Evolutionary conservation across 1,140 invertebrate genomes (phyloP), one percentile per base, ranked within the genome.

Genomic region (Drosophila kepulauana): DNA sequence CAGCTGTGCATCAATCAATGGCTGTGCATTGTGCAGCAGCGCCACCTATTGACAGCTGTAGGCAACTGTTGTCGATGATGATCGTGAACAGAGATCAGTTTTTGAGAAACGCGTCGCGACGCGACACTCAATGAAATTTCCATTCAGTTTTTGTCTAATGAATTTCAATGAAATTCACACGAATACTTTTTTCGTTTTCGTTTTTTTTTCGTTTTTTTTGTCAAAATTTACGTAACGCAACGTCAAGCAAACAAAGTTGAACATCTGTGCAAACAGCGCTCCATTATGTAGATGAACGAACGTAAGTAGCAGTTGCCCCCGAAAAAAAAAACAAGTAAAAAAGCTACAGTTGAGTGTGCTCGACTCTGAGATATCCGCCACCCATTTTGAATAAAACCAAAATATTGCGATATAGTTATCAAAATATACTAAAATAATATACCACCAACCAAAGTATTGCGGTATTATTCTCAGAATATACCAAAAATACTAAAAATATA

Each of bases 181-280:
- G 16, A 28, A 11, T 49, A 49, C 48, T 67, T 72, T 33, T 33
- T 33, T 33, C 20, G 20, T 25, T 25, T 25, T 25, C 20, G 20
- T 7, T 33, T 33, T 20, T n/a, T 16, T 16, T 16, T 16, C 16
- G 16, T 16, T 16, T 16, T 20, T 20, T 79, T 81, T 76, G 85
- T 86, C 75, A 87, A 87, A 87, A 81, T 86, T 86, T 75, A 86
- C 75, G 82, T 81, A 81, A 86, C 82, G 75, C 82, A 71, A 43
- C 41, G 75, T 75, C 66, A 75, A 87, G 68, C 35, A 38, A 38
- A 33, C 33, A 33, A 3, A 82, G 78, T 75, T 75, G 86, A 91
- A 91, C 87, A 91, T 91, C 87, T 90, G 87, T 90, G 86, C 86
- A 90, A 90, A 90, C 86, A 90, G 56, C 67, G 61, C 49, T 41